These are phyloP conservation scores for Microcebus tavaratra DNA, from an alignment of 2,113 vertebrate species.

Conservation along the genomic window DNA sequence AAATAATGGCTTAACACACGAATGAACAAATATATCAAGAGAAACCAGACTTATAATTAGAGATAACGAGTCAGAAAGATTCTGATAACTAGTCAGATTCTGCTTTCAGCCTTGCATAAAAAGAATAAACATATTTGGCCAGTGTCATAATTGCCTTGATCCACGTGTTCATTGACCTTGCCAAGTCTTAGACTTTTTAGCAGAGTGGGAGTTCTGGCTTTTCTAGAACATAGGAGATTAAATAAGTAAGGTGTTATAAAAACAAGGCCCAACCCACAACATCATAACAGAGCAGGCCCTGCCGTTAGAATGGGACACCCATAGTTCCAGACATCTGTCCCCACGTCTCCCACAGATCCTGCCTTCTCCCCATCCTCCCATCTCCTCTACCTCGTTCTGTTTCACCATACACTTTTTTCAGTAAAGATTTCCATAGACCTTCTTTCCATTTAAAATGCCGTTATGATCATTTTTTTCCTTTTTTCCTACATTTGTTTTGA, in stretches of 20 bases:
- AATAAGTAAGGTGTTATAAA: not conserved
- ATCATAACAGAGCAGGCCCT: not conserved
- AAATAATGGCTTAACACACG: not conserved
- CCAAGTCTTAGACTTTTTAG: not conserved
- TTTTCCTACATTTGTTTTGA: conserved; percentile 46
- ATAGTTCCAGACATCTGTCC: not conserved
- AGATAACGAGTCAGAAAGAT: not conserved
- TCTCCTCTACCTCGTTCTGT: not conserved
- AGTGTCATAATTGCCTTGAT: not conserved
- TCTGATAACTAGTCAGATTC: not conserved
- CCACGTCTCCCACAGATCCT: not conserved
- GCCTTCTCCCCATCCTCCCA: not conserved
- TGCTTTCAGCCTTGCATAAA: not conserved
- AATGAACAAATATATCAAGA: not conserved
- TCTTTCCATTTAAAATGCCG: conserved; percentile 17
- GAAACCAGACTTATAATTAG: not conserved
- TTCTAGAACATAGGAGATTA: not conserved
- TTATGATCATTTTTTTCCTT: conserved; percentile 26
- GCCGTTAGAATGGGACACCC: not conserved
- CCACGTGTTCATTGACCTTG: not conserved
- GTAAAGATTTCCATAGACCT: conserved; percentile 40
- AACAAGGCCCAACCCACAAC: not conserved
- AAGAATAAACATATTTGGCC: not conserved
- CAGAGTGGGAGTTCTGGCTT: not conserved
- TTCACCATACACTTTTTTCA: not conserved